phyloP scores from a whole-genome alignment of 2,888 invertebrate species.

The Hemithea aestivaria region DNA sequence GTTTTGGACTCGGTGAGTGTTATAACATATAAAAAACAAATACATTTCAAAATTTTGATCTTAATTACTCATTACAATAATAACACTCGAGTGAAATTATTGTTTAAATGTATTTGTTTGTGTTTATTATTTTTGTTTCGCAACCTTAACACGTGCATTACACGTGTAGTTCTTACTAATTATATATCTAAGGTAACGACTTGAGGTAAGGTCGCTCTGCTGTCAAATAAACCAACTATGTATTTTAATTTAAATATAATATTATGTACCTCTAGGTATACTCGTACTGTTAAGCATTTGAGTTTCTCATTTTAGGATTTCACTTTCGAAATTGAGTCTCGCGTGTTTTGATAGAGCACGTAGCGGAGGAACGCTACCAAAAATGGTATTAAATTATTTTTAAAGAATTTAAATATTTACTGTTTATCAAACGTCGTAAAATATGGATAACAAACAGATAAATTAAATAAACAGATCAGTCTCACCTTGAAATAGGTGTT shows the following conservation, averaged over 20 bases:
- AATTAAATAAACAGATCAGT: slow-evolving; percentile 15
- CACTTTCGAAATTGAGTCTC: background rate
- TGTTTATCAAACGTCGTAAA: background rate
- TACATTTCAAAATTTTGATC: slow-evolving; percentile 6
- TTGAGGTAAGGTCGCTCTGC: background rate
- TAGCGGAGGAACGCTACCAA: slow-evolving; percentile 2
- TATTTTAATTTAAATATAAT: too few species aligned
- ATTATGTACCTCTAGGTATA: too few species aligned
- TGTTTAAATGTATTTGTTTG: slow-evolving; percentile 18
- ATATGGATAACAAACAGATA: slow-evolving; percentile 12
- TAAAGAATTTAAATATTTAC: too few species aligned
- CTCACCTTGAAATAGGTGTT: slow-evolving; percentile 23
- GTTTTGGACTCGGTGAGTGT: slow-evolving; percentile 69
- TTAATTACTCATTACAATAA: too few species aligned
- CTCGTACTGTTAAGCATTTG: too few species aligned
- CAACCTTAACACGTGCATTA: slow-evolving; percentile 11
- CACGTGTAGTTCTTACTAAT: slow-evolving; percentile 1
- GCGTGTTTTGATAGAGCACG: slow-evolving; percentile 5
- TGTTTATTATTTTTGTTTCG: slow-evolving; percentile 12
- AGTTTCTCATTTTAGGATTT: background rate
- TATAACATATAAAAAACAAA: slow-evolving; percentile 6
- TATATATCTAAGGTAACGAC: background rate
- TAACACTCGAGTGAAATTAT: too few species aligned
- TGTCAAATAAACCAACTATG: too few species aligned
- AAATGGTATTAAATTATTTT: background rate